phyloP scores from a whole-genome alignment of 2,888 invertebrate species.

The Sepioteuthis lessoniana region DNA sequence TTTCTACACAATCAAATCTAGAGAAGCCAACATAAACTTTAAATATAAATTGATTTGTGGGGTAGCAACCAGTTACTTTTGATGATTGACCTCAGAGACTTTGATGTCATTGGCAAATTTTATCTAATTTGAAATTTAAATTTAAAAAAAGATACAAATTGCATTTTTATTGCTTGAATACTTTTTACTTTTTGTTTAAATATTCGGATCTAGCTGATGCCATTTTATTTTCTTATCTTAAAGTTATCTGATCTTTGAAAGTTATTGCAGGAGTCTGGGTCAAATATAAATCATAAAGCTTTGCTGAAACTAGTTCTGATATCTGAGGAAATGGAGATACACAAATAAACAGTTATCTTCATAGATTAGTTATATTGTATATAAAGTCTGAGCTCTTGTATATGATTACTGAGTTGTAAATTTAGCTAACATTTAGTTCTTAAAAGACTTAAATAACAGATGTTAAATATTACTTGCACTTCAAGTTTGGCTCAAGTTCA shows the following conservation, averaged over 20 bases:
- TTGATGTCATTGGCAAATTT: too few species aligned
- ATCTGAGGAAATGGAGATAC: neutral
- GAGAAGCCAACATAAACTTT: too few species aligned
- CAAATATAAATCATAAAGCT: neutral
- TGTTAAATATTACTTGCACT: neutral
- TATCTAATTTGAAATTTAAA: too few species aligned
- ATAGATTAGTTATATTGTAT: constrained; percentile 7
- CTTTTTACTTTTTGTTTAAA: neutral
- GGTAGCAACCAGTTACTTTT: too few species aligned
- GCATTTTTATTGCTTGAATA: too few species aligned
- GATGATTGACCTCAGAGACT: too few species aligned
- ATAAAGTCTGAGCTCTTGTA: neutral
- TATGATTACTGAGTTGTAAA: neutral
- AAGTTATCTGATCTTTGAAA: neutral
- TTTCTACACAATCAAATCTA: too few species aligned
- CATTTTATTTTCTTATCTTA: neutral
- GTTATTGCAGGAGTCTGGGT: neutral
- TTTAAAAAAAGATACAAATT: too few species aligned
- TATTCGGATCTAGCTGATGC: too few species aligned
- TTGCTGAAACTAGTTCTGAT: neutral
- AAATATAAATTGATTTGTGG: too few species aligned
- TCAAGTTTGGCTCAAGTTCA: neutral
- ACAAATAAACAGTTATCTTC: neutral
- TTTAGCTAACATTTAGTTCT: neutral
- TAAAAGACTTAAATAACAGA: neutral